A percentile compares a stretch with the other conserved stretches of the same genome.
Evolutionary conservation across 2,888 invertebrate species (phyloP).

Genomic region (Amorpha juglandis): DNA sequence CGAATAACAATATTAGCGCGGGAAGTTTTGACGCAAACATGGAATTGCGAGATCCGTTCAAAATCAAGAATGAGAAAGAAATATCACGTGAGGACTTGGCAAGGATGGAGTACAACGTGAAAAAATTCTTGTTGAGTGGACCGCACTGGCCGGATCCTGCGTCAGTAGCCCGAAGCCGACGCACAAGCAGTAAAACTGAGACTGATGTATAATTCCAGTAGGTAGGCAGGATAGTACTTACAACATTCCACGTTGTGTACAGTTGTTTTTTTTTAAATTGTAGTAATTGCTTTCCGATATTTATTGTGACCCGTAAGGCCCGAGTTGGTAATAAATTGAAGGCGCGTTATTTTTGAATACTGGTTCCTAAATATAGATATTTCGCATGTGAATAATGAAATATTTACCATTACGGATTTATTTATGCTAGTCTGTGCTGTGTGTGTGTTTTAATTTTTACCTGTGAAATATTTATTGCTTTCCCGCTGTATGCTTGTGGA

Average conservation of each 20-base stretch:
- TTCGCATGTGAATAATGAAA: constrained; percentile 24
- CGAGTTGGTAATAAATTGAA: constrained; percentile 2
- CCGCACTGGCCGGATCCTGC: constrained; percentile 70
- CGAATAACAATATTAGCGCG: constrained; percentile 52
- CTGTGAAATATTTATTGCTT: constrained; percentile 27
- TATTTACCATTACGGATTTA: constrained; percentile 41
- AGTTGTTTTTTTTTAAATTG: background rate
- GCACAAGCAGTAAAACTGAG: constrained; percentile 83
- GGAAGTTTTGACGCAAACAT: constrained; percentile 58
- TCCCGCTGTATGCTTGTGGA: constrained; percentile 27
- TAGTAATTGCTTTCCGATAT: constrained; percentile 9
- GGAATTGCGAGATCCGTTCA: constrained; percentile 57
- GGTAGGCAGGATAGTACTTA: constrained; percentile 46
- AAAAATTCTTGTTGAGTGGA: constrained; percentile 87
- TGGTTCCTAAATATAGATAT: constrained; percentile 46
- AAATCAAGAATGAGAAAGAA: constrained; percentile 66
- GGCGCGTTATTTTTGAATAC: constrained; percentile 26
- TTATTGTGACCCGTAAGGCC: constrained; percentile 1
- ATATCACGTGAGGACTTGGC: constrained; percentile 85
- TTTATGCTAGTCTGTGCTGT: constrained; percentile 49
- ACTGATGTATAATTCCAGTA: constrained; percentile 79
- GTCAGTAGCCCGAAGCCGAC: constrained; percentile 64
- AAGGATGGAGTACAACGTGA: constrained; percentile 91
- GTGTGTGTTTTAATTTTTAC: constrained; percentile 36
- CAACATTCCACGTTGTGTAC: constrained; percentile 45